Evolutionary conservation across 1,140 invertebrate species (phyloP), one percentile per base, ranked within the genome.

Genomic region (Drosophila kurseongensis): DNA sequence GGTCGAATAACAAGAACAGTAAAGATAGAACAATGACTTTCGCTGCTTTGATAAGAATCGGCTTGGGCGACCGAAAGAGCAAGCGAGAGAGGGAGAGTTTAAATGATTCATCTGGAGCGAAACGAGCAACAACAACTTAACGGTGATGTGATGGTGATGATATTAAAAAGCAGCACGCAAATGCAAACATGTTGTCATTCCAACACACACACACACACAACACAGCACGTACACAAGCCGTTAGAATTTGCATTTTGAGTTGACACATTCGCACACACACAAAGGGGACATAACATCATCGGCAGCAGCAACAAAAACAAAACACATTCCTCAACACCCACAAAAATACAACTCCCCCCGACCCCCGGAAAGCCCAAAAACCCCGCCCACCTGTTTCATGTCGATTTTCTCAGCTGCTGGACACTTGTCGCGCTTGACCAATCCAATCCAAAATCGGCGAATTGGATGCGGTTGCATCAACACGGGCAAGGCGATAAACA

Each of bases 331-430:
- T 1, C 42, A 29, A 65, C 36, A 52, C 41, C 40, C 59, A 50
- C 57, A 38, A 29, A 14, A 52, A 35, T 12, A 50, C 59, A 42
- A 35, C 48, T 23, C 47, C n/a, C n/a, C 14, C 32, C 29, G 1
- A 32, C 8, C 29, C 41, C 40, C 62, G 23, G 50, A 44, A 38
- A 41, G 23, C 35, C 61, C 12, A 12, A 27, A 23, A 41, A 13
- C 62, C 10, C 54, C 63, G 66, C 67, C 80, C 80, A 79, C 80
- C 80, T 81, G 79, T 81, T 81, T 78, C 79, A 81, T 78, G 76
- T 73, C 73, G 71, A 78, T 66, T 67, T 18, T 40, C 68, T 69
- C 38, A 54, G 27, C 47, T 51, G 14, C 38, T 60, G 55, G 16
- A 42, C 55, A 40, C 54, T 63, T 63, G 60, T 63, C 55, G 38